Evolutionary conservation across 1,140 invertebrate species (phyloP).

Genomic region (Lycorma delicatula): DNA sequence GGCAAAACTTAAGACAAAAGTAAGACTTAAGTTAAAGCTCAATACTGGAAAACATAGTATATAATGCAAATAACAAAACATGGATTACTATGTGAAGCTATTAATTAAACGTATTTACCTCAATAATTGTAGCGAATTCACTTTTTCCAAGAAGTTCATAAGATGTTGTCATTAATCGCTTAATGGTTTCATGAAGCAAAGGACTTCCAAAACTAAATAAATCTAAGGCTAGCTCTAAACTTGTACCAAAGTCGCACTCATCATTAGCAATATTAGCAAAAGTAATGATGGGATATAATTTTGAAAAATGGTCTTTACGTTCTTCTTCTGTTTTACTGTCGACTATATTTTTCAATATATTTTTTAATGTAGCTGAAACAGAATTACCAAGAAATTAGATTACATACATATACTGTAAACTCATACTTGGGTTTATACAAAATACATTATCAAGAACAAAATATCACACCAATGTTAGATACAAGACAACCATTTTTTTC

Average conservation of each 20-base stretch:
- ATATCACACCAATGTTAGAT: too few relatives aligned
- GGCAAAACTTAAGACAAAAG: too few relatives aligned
- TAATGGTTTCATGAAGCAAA: constrained; percentile 54
- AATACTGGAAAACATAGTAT: too few relatives aligned
- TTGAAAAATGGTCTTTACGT: constrained; percentile 46
- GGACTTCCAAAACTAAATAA: constrained; percentile 67
- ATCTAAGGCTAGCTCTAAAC: constrained; percentile 78
- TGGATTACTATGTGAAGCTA: too few relatives aligned
- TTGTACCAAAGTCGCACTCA: constrained; percentile 90
- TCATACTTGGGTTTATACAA: too few relatives aligned
- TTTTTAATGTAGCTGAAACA: constrained; percentile 55
- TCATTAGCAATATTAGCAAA: constrained; percentile 81
- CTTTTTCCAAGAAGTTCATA: constrained; percentile 67
- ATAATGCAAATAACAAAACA: too few relatives aligned
- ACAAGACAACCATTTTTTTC: too few relatives aligned
- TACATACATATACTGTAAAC: too few relatives aligned
- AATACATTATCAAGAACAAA: too few relatives aligned
- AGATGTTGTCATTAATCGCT: constrained; percentile 58
- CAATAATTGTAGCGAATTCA: constrained; percentile 64
- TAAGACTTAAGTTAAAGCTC: too few relatives aligned
- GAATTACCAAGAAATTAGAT: too few relatives aligned
- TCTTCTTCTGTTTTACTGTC: constrained; percentile 50
- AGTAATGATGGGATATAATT: constrained; percentile 65
- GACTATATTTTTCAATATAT: constrained; percentile 51
- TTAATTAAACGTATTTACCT: too few relatives aligned